phyloP scores from a whole-genome alignment of 2,113 vertebrate species.

The Pleuronectes platessa region DNA sequence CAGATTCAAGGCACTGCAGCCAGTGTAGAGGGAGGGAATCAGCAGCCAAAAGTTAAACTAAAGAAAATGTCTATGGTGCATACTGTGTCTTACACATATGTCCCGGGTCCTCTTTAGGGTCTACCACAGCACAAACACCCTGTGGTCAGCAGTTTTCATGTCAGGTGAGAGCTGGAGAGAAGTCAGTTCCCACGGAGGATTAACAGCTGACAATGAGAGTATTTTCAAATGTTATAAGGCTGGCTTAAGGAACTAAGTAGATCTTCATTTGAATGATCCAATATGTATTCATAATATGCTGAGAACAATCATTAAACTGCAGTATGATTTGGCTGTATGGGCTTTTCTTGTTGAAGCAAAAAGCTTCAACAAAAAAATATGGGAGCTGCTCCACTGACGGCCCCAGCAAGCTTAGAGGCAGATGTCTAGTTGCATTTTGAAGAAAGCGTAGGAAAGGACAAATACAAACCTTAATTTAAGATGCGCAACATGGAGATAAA shows the following conservation, averaged over 20 bases:
- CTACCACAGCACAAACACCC: background rate
- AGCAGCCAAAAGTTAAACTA: slow-evolving; percentile 22
- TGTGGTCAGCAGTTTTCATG: slow-evolving; percentile 24
- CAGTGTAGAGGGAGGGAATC: slow-evolving; percentile 2
- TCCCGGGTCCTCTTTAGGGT: slow-evolving; percentile 3
- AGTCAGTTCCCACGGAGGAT: slow-evolving; percentile 32
- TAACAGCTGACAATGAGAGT: slow-evolving; percentile 31
- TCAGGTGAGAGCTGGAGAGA: slow-evolving; percentile 8
- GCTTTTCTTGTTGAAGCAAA: background rate
- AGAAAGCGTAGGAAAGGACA: background rate
- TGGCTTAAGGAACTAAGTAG: background rate
- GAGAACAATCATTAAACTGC: background rate
- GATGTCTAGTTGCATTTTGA: background rate
- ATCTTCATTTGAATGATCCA: background rate
- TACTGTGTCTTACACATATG: background rate
- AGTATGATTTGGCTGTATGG: background rate
- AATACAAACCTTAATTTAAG: background rate
- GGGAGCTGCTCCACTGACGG: background rate
- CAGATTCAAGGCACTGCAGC: slow-evolving; percentile 15
- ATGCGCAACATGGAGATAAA: no score
- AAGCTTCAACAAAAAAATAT: background rate
- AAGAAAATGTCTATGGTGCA: background rate
- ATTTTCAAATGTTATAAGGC: slow-evolving; percentile 6
- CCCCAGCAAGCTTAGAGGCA: background rate
- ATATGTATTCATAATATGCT: background rate